A percentile compares a stretch with the other conserved stretches of the same genome.
Conservation (phyloP, 2,797 vertebrate species). For the Macropodus opercularis region DNA sequence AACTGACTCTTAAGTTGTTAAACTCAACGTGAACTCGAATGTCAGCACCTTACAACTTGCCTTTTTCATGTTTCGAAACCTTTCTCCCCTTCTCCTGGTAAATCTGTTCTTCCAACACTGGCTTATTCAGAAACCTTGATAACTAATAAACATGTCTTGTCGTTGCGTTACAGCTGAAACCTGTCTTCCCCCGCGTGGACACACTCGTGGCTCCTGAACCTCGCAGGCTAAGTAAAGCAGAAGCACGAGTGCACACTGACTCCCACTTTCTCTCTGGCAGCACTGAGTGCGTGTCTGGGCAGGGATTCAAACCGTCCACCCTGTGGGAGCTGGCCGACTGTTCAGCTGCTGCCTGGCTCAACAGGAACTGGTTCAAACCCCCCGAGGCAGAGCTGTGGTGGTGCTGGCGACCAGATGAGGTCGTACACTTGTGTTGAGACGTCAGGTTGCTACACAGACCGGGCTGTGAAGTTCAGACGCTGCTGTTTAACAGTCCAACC, state of each 20-base stretch:
- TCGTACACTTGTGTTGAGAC: not conserved
- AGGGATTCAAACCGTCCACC: constrained; percentile 59
- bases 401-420: constrained; percentile 16
- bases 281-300: constrained; percentile 16
- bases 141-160: not conserved
- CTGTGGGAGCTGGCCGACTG: constrained; percentile 44
- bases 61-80: no score
- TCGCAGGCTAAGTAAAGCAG: not conserved
- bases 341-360: constrained; percentile 45
- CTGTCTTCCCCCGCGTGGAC: not conserved
- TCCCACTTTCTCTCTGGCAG: constrained; percentile 13
- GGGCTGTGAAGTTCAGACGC: not conserved
- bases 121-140: no score
- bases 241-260: constrained; percentile 5
- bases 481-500: not conserved
- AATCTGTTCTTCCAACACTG: no score
- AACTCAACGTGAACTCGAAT: no score
- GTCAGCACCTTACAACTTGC: no score
- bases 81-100: no score
- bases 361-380: constrained; percentile 31
- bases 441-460: not conserved
- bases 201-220: not conserved
- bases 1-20: no score
- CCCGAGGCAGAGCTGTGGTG: constrained; percentile 14
- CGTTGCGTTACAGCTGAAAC: not conserved